Percentiles rank a stretch among this genome's conserved stretches.
These are phyloP conservation scores for Clarias fuscus DNA, from an alignment of 2,797 vertebrate genomes.

Conservation along the genomic window DNA sequence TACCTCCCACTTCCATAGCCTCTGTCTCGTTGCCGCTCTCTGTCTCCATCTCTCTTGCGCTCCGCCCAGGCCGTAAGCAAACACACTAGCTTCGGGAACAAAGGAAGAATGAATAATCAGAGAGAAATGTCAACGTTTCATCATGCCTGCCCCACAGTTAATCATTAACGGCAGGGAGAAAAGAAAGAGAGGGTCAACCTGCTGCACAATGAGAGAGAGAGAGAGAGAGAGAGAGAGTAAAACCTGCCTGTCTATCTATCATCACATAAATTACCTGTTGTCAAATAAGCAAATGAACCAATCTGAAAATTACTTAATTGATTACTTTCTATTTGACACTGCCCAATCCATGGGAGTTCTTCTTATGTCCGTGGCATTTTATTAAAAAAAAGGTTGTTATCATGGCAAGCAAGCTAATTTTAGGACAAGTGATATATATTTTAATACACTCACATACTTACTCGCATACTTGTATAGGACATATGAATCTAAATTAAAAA, in stretches of 20 bases:
- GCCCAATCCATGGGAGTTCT: not conserved
- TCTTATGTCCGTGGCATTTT: not conserved
- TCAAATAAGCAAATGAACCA: not conserved
- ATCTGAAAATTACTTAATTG: not conserved
- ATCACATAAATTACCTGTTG: not conserved
- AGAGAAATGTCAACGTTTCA: conserved; percentile 78
- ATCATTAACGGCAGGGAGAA: conserved; percentile 45
- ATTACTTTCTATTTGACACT: not conserved
- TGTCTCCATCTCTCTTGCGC: conserved; percentile 55
- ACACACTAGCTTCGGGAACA: conserved; percentile 54
- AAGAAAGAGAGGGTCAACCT: conserved; percentile 42
- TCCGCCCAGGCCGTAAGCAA: conserved; percentile 50
- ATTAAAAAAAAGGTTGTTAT: too few relatives aligned
- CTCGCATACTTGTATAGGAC: not conserved
- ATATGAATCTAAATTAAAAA: not conserved
- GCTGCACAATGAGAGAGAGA: conserved; percentile 14
- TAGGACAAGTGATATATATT: not conserved
- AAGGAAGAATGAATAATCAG: conserved; percentile 75
- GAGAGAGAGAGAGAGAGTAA: conserved; percentile 60
- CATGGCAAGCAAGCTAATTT: not conserved
- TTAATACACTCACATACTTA: not conserved
- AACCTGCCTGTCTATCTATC: conserved; percentile 1
- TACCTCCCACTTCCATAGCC: conserved; percentile 3
- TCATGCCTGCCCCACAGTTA: conserved; percentile 25
- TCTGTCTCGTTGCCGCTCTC: conserved; percentile 35